Percentiles rank a stretch among this genome's conserved stretches.
Conservation (phyloP, 2,888 invertebrate species). For the Erynnis tages region DNA sequence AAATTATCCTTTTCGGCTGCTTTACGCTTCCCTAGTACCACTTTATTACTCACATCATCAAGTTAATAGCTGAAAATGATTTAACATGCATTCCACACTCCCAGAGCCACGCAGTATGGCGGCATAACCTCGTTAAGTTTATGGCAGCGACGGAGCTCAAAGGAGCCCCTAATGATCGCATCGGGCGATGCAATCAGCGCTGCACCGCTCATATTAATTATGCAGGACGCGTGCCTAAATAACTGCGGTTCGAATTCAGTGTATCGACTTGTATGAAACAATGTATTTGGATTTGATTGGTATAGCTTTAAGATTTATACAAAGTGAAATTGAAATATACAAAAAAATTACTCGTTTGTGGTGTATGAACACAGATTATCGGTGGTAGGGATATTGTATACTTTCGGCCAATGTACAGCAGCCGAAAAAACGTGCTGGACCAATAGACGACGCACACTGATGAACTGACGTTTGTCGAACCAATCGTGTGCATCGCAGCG, state of each 20-base stretch:
- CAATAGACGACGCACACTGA: too few species aligned
- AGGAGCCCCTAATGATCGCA: conserved; percentile 41
- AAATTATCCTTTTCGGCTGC: too few species aligned
- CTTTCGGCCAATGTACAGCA: too few species aligned
- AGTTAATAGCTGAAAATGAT: conserved; percentile 14
- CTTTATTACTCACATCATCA: conserved; percentile 3
- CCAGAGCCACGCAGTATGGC: conserved; percentile 34
- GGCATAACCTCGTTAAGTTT: conserved; percentile 38
- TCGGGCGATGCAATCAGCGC: conserved; percentile 37
- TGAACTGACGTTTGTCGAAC: too few species aligned
- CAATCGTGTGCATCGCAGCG: too few species aligned
- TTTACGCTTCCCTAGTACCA: too few species aligned
- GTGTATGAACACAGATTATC: too few species aligned
- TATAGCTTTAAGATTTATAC: too few species aligned
- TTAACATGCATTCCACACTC: conserved; percentile 31
- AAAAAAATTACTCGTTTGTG: too few species aligned
- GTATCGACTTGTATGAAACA: background rate
- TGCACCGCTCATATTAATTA: conserved; percentile 30
- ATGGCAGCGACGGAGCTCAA: conserved; percentile 37
- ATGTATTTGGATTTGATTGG: background rate
- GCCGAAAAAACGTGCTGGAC: too few species aligned
- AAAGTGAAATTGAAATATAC: too few species aligned
- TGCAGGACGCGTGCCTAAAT: conserved; percentile 20
- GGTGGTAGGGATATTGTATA: too few species aligned
- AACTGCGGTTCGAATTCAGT: conserved; percentile 6